These are phyloP conservation scores for Aleiodes testaceus DNA, from an alignment of 2,888 invertebrate species.

Conservation along the genomic window DNA sequence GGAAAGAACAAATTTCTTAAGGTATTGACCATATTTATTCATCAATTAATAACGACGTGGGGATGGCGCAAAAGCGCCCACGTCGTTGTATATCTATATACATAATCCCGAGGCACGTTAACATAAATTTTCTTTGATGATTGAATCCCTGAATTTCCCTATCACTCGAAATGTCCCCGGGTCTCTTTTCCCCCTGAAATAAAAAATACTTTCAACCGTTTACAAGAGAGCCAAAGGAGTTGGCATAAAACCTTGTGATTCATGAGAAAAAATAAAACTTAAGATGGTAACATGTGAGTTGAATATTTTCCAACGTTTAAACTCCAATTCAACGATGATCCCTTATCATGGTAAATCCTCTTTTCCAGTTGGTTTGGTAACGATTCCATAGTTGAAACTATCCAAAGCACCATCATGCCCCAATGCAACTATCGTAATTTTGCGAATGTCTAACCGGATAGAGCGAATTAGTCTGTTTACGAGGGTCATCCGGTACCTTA, in stretches of 20 bases:
- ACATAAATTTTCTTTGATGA: too few relatives aligned
- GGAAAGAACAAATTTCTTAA: too few relatives aligned
- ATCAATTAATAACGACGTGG: too few relatives aligned
- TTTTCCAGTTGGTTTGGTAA: slow-evolving; percentile 3
- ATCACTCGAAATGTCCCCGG: too few relatives aligned
- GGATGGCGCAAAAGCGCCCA: too few relatives aligned
- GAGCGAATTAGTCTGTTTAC: slow-evolving; percentile 28
- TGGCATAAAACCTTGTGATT: background rate
- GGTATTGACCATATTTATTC: too few relatives aligned
- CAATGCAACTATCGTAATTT: slow-evolving; percentile 7
- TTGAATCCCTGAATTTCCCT: too few relatives aligned
- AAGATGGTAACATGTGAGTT: background rate
- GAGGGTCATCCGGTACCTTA: slow-evolving; percentile 26
- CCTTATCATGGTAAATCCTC: slow-evolving; percentile 10
- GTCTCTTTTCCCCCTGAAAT: too few relatives aligned
- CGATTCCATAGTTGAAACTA: background rate
- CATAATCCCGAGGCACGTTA: too few relatives aligned
- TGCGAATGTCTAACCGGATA: slow-evolving; percentile 5
- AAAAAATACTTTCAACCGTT: too few relatives aligned
- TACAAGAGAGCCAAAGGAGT: too few relatives aligned
- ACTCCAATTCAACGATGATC: background rate
- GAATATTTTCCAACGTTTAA: slow-evolving; percentile 9
- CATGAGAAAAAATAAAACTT: background rate
- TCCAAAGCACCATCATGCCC: background rate
- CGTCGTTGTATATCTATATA: too few relatives aligned